Conservation (phyloP, 2,113 vertebrate genomes). For the Ascaphus truei region DNA sequence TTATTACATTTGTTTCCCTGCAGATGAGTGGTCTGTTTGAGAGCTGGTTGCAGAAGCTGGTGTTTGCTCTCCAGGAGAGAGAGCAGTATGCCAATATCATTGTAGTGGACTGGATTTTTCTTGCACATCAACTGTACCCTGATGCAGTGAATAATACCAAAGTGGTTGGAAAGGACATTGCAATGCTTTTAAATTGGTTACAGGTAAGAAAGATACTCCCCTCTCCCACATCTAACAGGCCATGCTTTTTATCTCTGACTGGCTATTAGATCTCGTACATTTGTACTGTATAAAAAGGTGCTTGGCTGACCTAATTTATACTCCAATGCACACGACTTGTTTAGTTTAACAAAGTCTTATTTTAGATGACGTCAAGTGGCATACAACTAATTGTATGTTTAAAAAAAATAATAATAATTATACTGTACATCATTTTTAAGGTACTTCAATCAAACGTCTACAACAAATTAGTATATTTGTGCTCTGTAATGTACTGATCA, state of each 20-base stretch:
- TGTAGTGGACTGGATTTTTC: constrained; percentile 82
- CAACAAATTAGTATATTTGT: no score
- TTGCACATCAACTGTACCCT: constrained; percentile 84
- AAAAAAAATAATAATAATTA: no score
- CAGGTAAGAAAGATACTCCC: constrained; percentile 79
- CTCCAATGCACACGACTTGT: no score
- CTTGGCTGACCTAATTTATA: no score
- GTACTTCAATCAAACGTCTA: no score
- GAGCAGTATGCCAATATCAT: constrained; percentile 81
- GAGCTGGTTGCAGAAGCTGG: constrained; percentile 80
- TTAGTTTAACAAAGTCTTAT: no score
- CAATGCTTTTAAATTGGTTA: constrained; percentile 80
- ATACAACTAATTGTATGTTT: no score
- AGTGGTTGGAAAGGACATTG: constrained; percentile 71
- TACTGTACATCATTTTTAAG: no score
- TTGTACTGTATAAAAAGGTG: no score
- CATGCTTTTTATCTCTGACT: not conserved
- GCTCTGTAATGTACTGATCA: no score
- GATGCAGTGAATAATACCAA: constrained; percentile 80
- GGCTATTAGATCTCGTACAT: no score
- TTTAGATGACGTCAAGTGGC: no score
- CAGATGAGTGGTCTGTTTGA: constrained; percentile 88
- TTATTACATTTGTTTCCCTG: not conserved
- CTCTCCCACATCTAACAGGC: not conserved
- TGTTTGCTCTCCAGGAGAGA: constrained; percentile 72